phyloP scores from a whole-genome alignment of 2,797 vertebrate genomes.

The Mus caroli region DNA sequence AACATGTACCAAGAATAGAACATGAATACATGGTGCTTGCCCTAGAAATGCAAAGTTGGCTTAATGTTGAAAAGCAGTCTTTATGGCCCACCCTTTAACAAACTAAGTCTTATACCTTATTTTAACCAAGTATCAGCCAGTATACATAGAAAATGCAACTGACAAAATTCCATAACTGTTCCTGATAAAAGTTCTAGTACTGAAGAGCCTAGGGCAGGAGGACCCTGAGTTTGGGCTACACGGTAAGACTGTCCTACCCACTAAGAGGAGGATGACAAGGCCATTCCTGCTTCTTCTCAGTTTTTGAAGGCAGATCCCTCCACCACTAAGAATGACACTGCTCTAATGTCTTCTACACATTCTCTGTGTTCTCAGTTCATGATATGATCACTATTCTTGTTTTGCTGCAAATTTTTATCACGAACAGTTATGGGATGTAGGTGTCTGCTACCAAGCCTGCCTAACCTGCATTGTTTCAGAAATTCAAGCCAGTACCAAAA shows the following conservation, averaged over 20 bases:
- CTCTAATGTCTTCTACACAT: too few species aligned
- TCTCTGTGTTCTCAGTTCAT: too few species aligned
- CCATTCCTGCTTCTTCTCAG: too few species aligned
- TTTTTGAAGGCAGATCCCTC: too few species aligned
- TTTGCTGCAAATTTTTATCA: too few species aligned
- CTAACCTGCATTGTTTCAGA: neutral
- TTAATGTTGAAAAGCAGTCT: neutral
- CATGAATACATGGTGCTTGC: neutral
- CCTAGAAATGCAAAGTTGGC: neutral
- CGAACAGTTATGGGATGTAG: neutral
- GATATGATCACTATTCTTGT: too few species aligned
- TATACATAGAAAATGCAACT: neutral
- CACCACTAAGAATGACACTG: too few species aligned
- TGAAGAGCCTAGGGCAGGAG: too few species aligned
- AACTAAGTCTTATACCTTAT: neutral
- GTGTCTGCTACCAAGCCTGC: neutral
- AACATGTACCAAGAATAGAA: neutral
- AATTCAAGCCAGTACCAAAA: neutral
- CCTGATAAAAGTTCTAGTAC: neutral
- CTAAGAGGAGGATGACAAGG: too few species aligned
- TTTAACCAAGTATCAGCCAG: neutral
- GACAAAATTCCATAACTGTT: neutral
- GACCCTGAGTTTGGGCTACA: too few species aligned
- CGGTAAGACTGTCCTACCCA: too few species aligned
- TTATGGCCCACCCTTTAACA: neutral